Evolutionary conservation across 2,888 invertebrate genomes (phyloP).

Genomic region (Callosobruchus maculatus): DNA sequence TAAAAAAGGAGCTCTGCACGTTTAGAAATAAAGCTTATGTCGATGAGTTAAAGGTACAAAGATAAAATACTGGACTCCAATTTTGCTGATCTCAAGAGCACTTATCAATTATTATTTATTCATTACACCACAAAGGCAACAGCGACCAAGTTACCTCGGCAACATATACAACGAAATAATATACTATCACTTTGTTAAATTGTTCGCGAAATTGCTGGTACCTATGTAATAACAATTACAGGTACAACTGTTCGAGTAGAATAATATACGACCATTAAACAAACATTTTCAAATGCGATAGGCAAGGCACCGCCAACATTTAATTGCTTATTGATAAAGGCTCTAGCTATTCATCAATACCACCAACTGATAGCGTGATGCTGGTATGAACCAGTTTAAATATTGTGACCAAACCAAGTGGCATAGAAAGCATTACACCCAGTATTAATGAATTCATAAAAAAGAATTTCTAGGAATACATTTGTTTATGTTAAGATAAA

Average conservation of each 20-base stretch:
- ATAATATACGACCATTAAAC: not conserved
- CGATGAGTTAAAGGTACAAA: too few relatives aligned
- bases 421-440: constrained; percentile 32
- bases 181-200: not conserved
- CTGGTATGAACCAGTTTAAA: not conserved
- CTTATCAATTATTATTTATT: too few relatives aligned
- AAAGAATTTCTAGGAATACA: too few relatives aligned
- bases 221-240: not conserved
- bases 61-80: too few relatives aligned
- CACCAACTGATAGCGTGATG: not conserved
- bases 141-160: not conserved
- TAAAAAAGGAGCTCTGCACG: too few relatives aligned
- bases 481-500: too few relatives aligned
- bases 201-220: not conserved
- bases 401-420: not conserved
- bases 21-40: too few relatives aligned
- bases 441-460: too few relatives aligned
- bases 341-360: not conserved
- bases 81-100: too few relatives aligned
- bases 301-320: not conserved
- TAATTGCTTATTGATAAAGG: not conserved
- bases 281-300: not conserved
- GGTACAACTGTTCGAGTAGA: not conserved
- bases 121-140: not conserved
- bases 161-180: not conserved